Conservation (phyloP, 2,113 vertebrate species). For the Trogon melanurus region DNA sequence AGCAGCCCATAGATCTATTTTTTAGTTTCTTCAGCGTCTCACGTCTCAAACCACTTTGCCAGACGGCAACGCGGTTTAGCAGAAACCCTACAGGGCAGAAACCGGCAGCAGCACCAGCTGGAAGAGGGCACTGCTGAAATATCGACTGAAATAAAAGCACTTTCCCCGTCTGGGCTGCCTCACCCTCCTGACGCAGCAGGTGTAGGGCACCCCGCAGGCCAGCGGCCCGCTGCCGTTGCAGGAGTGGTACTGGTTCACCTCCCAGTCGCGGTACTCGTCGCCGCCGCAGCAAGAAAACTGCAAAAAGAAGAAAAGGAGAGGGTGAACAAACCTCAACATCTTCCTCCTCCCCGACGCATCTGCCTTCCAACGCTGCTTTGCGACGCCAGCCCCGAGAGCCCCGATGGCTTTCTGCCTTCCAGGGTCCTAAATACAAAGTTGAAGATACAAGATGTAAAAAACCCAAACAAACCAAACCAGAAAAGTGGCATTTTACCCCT, state of each 20-base stretch:
- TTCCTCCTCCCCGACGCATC: neutral
- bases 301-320: neutral
- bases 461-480: no score
- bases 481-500: neutral
- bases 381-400: neutral
- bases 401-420: neutral
- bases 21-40: neutral
- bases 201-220: constrained; percentile 90
- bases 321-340: rapidly evolving
- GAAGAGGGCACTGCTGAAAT: neutral
- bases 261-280: constrained; percentile 89
- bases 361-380: neutral
- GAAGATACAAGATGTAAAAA: rapidly evolving
- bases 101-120: rapidly evolving
- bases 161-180: neutral
- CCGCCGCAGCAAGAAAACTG: constrained; percentile 92
- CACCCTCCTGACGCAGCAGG: constrained; percentile 84
- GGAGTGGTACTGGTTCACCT: constrained; percentile 87
- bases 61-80: neutral
- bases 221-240: constrained; percentile 86
- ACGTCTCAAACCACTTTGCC: rapidly evolving
- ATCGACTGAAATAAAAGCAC: neutral
- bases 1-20: neutral
- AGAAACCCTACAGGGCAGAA: rapidly evolving
- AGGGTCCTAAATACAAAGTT: rapidly evolving